Conservation (phyloP, 2,113 vertebrate genomes). For the Ictidomys tridecemlineatus region DNA sequence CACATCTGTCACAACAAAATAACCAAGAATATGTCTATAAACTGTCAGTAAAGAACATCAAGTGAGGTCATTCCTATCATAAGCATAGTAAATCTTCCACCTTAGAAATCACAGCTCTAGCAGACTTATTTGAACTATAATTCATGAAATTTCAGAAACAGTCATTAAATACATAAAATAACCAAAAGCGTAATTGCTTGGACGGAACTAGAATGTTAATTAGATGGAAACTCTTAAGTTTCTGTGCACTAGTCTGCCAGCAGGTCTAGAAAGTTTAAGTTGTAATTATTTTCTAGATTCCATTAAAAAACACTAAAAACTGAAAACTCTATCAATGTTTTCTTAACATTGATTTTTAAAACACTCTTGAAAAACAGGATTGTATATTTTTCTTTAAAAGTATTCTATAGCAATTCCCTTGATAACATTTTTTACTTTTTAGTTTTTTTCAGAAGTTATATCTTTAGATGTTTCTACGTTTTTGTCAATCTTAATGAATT, state of each 20-base stretch:
- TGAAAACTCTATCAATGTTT: background rate
- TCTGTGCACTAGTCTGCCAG: background rate
- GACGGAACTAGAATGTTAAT: background rate
- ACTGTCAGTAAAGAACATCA: slow-evolving; percentile 32
- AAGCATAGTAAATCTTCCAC: background rate
- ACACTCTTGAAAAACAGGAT: background rate
- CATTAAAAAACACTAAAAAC: background rate
- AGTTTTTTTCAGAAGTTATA: background rate
- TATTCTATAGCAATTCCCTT: background rate
- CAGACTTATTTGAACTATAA: slow-evolving; percentile 36
- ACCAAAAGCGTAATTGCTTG: background rate
- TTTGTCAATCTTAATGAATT: background rate
- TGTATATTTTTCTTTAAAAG: background rate
- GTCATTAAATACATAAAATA: slow-evolving; percentile 54
- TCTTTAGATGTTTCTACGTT: background rate
- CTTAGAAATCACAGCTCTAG: slow-evolving; percentile 52
- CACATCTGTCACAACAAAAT: background rate
- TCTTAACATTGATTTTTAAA: background rate
- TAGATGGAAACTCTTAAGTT: background rate
- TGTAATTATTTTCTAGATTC: background rate
- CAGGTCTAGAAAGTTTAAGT: background rate
- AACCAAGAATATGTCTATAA: slow-evolving; percentile 4
- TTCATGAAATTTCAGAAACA: slow-evolving; percentile 44
- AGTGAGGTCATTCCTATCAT: slow-evolving; percentile 51
- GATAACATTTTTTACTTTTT: background rate